Conservation (phyloP, 2,888 invertebrate genomes). For the Amphipyra berbera region DNA sequence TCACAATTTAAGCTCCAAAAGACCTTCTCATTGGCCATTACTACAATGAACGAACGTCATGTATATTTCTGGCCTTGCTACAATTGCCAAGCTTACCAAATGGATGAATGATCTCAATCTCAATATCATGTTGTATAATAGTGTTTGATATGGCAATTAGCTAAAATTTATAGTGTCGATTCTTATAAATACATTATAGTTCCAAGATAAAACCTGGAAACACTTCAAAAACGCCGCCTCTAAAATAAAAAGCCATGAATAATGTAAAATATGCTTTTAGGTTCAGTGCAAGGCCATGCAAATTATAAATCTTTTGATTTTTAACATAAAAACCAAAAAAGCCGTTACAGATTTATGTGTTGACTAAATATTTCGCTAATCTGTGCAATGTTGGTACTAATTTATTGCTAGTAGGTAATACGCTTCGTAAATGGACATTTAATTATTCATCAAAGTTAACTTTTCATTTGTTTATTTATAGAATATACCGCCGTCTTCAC, state of each 20-base stretch:
- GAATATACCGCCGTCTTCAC: no score
- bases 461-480: no score
- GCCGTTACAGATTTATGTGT: neutral
- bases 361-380: slow-evolving; percentile 8
- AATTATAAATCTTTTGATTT: slow-evolving; percentile 39
- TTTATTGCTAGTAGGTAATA: no score
- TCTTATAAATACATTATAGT: slow-evolving; percentile 5
- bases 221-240: slow-evolving; percentile 39
- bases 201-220: slow-evolving; percentile 9
- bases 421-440: no score
- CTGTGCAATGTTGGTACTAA: neutral
- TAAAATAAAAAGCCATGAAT: slow-evolving; percentile 22
- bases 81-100: no score
- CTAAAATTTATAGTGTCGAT: slow-evolving; percentile 17
- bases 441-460: no score
- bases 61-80: no score
- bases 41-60: no score
- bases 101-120: no score
- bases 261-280: slow-evolving; percentile 34
- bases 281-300: slow-evolving; percentile 30
- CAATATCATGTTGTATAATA: no score
- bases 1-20: no score
- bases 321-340: slow-evolving; percentile 6
- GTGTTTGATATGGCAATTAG: neutral
- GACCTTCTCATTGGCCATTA: no score